Evolutionary conservation across 2,888 invertebrate genomes (phyloP), one percentile per base, ranked within the genome.

Genomic region (Drosophila yooni): DNA sequence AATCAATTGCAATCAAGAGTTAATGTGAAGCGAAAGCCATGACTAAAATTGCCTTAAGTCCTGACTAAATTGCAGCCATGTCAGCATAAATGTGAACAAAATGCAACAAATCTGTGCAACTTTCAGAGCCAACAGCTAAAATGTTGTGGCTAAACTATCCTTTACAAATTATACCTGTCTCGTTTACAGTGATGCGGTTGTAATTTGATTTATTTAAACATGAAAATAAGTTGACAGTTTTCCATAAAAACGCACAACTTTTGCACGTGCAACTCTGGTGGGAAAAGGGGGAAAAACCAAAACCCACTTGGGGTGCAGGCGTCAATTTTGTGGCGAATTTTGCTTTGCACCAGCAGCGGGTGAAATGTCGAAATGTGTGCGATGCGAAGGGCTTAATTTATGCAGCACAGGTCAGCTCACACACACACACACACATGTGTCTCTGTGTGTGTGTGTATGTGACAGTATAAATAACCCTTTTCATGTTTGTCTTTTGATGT

Each of bases 381-480:
- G 68, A 70, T 48, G 70, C 64, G 59, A 50, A 65, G 15, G 60
- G 62, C 70, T 70, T 84, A 87, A 85, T 85, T 83, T 85, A 85
- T 85, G 88, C 88, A 75, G 64, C 65, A 38, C 52, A 13, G 74
- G 74, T 63, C 72, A 74, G 51, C 40, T 50, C 10, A 2, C 61
- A 43, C 51, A 40, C 46, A 33, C 61, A 43, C 51, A 40, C 46
- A 27, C 51, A 51, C 33, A 29, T 43, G 40, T 38, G 40, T 33
- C n/a, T 54, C 29, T 46, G 33, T 63, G 43, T 56, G 21, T 48
- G 61, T 50, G 21, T 43, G 61, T 50, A 38, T 67, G 58, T 53
- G 31, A 50, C 65, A 59, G 63, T 68, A 67, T 83, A 86, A 88
- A 85, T 88, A 86, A 69, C 78, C 66, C 77, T 66, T 86, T 85